Evolutionary conservation across 2,888 invertebrate genomes (phyloP).

Genomic region (Strigamia crassipes): DNA sequence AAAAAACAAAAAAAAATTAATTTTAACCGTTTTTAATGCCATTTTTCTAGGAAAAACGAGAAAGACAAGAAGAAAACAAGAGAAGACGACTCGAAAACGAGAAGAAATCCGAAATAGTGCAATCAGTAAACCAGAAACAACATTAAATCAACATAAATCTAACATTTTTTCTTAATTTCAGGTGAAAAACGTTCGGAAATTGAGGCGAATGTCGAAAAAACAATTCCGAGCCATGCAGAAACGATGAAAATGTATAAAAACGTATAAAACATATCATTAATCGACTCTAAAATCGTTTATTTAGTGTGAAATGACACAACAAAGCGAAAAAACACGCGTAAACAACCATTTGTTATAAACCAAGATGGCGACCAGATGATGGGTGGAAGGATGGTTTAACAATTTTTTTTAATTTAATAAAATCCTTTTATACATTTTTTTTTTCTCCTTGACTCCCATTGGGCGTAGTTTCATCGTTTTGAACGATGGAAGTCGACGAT

Average conservation of each 20-base stretch:
- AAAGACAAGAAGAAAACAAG: slow-evolving; percentile 15
- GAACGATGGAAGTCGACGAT: neutral
- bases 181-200: neutral
- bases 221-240: neutral
- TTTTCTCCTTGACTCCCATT: no score
- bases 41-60: neutral
- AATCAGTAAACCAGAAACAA: neutral
- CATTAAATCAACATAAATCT: neutral
- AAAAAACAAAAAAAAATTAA: neutral
- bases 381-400: neutral
- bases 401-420: no score
- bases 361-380: neutral
- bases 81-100: slow-evolving; percentile 5
- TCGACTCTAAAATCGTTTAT: no score
- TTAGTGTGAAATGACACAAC: no score
- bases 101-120: slow-evolving; percentile 25
- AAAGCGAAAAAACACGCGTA: no score
- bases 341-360: neutral
- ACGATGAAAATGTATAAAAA: neutral
- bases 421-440: no score
- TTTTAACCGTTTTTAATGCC: neutral
- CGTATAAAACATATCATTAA: no score
- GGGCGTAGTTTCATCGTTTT: no score
- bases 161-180: neutral
- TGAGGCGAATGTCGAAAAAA: neutral